Evolutionary conservation across 1,140 invertebrate genomes (phyloP).

Genomic region (Zophobas atratus): DNA sequence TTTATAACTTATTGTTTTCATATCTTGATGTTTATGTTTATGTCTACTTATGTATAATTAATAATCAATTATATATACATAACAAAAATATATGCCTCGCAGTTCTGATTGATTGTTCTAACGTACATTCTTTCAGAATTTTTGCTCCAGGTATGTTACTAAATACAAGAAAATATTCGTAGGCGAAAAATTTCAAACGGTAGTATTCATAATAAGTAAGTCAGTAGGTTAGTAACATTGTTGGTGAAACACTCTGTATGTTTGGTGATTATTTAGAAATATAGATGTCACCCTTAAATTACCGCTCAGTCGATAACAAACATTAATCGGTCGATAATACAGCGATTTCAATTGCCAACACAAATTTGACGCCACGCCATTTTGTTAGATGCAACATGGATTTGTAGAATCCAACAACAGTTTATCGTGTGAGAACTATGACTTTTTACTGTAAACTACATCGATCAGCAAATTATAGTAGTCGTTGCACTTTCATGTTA

Average conservation of each 20-base stretch:
- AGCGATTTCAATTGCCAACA: constrained; percentile 20
- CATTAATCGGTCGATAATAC: constrained; percentile 31
- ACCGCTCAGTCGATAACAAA: not conserved
- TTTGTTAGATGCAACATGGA: constrained; percentile 53
- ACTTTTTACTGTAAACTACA: constrained; percentile 30
- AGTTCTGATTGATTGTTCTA: no score
- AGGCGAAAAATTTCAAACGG: no score
- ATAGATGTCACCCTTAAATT: not conserved
- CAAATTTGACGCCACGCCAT: constrained; percentile 55
- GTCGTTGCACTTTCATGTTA: constrained; percentile 9
- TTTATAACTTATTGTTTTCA: no score
- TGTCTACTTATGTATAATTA: no score
- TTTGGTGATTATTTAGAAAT: not conserved
- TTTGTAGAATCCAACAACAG: constrained; percentile 36
- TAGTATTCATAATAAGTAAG: no score
- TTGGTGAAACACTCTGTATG: not conserved
- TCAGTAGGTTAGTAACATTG: no score
- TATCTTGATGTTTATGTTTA: no score
- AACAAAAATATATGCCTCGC: no score
- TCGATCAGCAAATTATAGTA: constrained; percentile 8
- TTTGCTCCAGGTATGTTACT: no score
- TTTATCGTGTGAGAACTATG: constrained; percentile 39
- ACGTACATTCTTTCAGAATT: no score
- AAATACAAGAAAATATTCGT: no score
- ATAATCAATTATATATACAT: no score